Base-by-base conservation (phyloP, 2,797 vertebrate genomes). In the Premnoplex brunnescens region DNA sequence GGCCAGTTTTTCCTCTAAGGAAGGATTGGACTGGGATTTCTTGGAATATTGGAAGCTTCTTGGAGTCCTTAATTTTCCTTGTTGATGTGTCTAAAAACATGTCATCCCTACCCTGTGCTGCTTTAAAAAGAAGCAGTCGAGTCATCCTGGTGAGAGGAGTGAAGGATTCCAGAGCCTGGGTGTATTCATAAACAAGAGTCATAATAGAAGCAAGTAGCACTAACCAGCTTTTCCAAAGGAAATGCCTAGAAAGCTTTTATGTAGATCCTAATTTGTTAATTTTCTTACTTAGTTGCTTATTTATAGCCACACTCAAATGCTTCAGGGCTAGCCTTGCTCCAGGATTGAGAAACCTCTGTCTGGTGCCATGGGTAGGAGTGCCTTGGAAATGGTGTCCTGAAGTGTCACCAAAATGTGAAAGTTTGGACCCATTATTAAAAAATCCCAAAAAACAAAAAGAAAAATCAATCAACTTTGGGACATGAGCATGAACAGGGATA, bases 211-310 rank as follows among this genome's bases (percentile, higher is more conserved):
- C 94, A 82, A 84, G 76, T 91, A 94, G 73, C 85, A 84, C 92
- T 96, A 87, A 97, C 82, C 88, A 96, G 80, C 91, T 96, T 96
- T 96, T 96, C 93, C 88, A 90, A 90, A 96, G 80, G 85, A 96
- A 95, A 96, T 94, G 74, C 85, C 80, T 95, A 93, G 89, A 93
- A 95, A 95, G 83, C 81, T 96, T 90, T 95, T 91, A 89, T 68
- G 44, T 93, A 96, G 80, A 58, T 93, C 51, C 76, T 86, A 6
- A 89, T 87, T 87, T 82, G 73, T 90, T 95, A 76, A 71, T 85
- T 95, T 96, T 95, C 83, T 90, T 90, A 46, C 74, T 88, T 87
- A 87, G 67, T 71, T 94, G 88, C 83, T 91, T 93, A 90, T 90
- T 95, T 95, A 91, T 91, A 93, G 93, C 26, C 91, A 90, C 36